Evolutionary conservation across 2,113 vertebrate genomes (phyloP), one percentile per base, ranked within the genome.

Genomic region (Mustela lutreola): DNA sequence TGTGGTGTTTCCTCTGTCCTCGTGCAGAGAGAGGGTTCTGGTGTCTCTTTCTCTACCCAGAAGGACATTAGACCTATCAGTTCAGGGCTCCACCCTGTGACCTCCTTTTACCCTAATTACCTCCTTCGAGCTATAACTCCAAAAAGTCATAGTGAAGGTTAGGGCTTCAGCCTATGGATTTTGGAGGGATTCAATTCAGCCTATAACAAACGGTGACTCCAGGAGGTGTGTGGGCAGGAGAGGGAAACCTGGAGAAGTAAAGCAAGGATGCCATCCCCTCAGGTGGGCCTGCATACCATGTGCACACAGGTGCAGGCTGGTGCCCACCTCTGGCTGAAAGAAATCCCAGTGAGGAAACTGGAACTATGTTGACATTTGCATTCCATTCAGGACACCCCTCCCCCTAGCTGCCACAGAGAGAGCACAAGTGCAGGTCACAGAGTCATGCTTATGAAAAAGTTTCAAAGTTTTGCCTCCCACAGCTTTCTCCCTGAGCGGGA

Each of bases 321-420:
- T 33, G 53, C 50, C n/a, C 11, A 0, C 11, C 14, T 45, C 18
- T 19, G 11, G 2, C 70, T 33, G 8, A 24, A 62, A 62, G 31
- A 53, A 67, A 50, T 14, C 24, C 5, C 16, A 31, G 2, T 7
- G 31, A 18, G 33, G 33, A 36, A 28, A 53, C 21, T 0, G 15
- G 26, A 75, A n/a, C 14, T 0, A 0, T 12, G 21, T 12, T 21
- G 31, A 31, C 0, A 1, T 33, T 19, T 4, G 4, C 5, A 0
- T 14, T 63, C 65, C 19, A 28, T 36, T 62, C 19, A 24, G 31
- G 67, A 70, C 31, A 63, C 4, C 7, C 33, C 0, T 11, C 39
- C 4, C 24, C 5, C 2, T 7, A 5, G 42, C 18, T 0, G 0
- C 58, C 5, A 4, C n/a, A 36, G 24, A 15, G 82, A 15, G n/a